Percentiles rank a stretch among this genome's conserved stretches.
Evolutionary conservation across 2,888 invertebrate species (phyloP).

Genomic region (Troides aeacus): DNA sequence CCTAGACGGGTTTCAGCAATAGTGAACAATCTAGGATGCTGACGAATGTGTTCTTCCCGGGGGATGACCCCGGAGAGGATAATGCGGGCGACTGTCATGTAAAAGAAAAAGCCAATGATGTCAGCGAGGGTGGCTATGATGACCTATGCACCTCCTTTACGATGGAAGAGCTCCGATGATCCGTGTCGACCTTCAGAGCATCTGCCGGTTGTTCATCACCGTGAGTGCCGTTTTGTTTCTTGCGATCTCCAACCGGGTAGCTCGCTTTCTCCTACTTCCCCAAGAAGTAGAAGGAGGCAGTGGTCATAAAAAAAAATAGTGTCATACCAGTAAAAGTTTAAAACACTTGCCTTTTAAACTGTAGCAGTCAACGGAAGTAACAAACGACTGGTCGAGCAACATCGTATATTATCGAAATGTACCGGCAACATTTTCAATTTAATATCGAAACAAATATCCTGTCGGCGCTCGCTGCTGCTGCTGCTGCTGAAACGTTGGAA

Average conservation of each 20-base stretch:
- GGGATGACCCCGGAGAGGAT: neutral
- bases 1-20: too few species aligned
- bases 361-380: neutral
- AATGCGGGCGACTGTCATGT: neutral
- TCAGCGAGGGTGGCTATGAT: neutral
- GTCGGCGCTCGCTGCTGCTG: conserved; percentile 18
- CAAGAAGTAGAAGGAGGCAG: neutral
- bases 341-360: too few species aligned
- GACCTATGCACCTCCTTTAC: neutral
- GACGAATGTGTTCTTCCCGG: too few species aligned
- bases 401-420: conserved; percentile 9
- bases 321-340: too few species aligned
- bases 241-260: neutral
- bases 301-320: neutral
- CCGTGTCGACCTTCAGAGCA: neutral
- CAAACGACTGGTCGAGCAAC: neutral
- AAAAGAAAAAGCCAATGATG: neutral
- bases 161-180: neutral
- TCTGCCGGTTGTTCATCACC: neutral
- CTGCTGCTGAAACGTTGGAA: conserved; percentile 16
- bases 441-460: conserved; percentile 21
- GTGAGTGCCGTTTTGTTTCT: neutral
- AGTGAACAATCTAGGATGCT: too few species aligned
- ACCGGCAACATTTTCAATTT: conserved; percentile 8
- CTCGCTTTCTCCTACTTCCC: neutral